phyloP scores from a whole-genome alignment of 2,888 invertebrate species.

The Chironomus tentans region DNA sequence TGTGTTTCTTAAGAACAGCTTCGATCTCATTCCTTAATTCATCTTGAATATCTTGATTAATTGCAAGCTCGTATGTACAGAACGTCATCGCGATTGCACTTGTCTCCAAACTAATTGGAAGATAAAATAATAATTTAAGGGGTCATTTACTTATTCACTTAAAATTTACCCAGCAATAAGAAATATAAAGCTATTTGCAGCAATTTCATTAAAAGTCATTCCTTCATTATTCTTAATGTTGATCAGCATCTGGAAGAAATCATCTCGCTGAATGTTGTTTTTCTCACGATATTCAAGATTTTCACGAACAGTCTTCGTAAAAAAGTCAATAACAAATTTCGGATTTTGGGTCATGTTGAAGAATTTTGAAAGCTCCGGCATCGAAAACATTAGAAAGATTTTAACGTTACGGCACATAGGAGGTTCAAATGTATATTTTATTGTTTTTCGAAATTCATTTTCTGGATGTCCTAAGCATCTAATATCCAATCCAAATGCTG shows the following conservation, averaged over 20 bases:
- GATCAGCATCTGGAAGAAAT: background rate
- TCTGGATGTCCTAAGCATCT: background rate
- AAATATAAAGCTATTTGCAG: background rate
- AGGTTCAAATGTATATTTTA: background rate
- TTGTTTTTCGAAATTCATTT: background rate
- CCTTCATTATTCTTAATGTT: background rate
- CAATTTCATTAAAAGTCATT: background rate
- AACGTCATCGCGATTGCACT: slow-evolving; percentile 40
- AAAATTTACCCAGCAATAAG: background rate
- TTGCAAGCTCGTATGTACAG: slow-evolving; percentile 38
- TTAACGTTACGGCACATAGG: background rate
- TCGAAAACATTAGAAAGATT: background rate
- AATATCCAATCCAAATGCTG: background rate
- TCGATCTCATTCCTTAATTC: slow-evolving; percentile 36
- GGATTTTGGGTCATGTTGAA: background rate
- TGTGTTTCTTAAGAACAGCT: slow-evolving; percentile 32
- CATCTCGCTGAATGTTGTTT: slow-evolving; percentile 7
- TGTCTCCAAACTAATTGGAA: slow-evolving; percentile 40
- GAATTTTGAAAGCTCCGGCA: background rate
- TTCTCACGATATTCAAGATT: background rate
- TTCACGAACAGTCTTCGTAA: background rate
- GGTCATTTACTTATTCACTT: too few species aligned
- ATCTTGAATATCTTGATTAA: slow-evolving; percentile 39
- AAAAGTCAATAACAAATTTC: background rate
- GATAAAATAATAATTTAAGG: too few species aligned